Evolutionary conservation across 2,797 vertebrate genomes (phyloP), one percentile per base, ranked within the genome.

Genomic region (Petrocephalus schoutedeni): DNA sequence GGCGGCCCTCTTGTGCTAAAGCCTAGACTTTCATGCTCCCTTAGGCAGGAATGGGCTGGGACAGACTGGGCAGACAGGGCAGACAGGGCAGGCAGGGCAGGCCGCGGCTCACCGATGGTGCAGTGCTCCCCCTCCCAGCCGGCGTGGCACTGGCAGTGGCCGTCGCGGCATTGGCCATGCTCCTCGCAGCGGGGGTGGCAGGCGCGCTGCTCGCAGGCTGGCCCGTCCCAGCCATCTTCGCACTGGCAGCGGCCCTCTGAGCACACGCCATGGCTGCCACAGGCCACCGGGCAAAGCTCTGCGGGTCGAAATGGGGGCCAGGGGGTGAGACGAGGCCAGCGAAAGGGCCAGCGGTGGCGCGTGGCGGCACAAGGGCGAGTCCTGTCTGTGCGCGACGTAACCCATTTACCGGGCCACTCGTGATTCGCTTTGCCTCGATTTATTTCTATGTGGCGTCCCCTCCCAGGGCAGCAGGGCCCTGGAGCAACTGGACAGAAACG

Each of bases 121-220:
- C 98, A 99, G 93, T 98, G 97, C 91, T 98, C 97, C 12, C 98
- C 98, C 92, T 98, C 97, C 98, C 98, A 98, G 92, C 98, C 98
- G 0, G 98, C 96, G 92, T 97, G 98, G 92, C 98, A 99, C 93
- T 98, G 95, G 90, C 98, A 99, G 91, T 95, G 96, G 49, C 98
- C 98, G 0, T 98, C 97, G 92, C 95, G 97, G 93, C 98, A 99
- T 90, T 97, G 97, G n/a, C 98, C 98, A 0, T 99, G 98, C 61
- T 98, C 97, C 28, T 97, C 95, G 0, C 98, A 99, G 93, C 96
- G 97, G 10, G 97, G 96, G 90, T 97, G 97, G 92, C 98, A 99
- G 1, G 96, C 96, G 36, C 96, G 94, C 87, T 97, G 97, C 77
- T 97, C 97, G 14, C 98, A 99, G 4, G 95, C 96, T 0, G 96